Base-by-base conservation (phyloP, 2,888 invertebrate species). In the Drosophila cognata region DNA sequence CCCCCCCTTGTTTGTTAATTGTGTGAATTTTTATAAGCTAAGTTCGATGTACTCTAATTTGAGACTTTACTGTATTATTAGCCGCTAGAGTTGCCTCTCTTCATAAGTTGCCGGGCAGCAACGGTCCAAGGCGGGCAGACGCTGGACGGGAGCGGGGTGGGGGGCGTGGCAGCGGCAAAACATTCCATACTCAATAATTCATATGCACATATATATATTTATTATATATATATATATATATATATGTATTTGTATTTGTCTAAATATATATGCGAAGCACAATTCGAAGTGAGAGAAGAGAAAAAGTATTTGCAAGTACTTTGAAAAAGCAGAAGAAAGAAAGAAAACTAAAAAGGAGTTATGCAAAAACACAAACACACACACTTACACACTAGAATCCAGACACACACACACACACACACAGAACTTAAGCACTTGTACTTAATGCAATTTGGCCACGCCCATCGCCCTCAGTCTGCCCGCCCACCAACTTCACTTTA, bases 361-460 rank as follows among this genome's bases (percentile, higher is more conserved):
- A 52, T 53, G 64, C 33, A 59, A 62, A 61, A 48, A 64, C 21
- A 59, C 28, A 58, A 67, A 71, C 43, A 52, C 50, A 64, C 29
- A 61, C 52, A 60, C 29, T 29, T 7, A 41, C 43, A 28, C 18
- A 50, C 41, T 18, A 18, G 7, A 1, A 29, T 29, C 29, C 29
- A 29, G 18, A 65, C 48, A n/a, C 36, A 59, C 36, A 65, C 33
- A 71, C 53, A 71, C 46, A 55, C 38, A 53, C 65, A 55, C 31
- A 60, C 53, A 61, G 58, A 72, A 87, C 85, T 85, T 90, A 88
- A 85, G 82, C 85, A 90, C 70, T 83, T 88, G 90, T 86, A 90
- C 86, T 86, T 86, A 90, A 86, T 68, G 89, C 67, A 72, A 79
- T 78, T 76, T 70, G 74, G 83, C 77, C 89, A 89, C 84, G 89